Percentiles rank a stretch among this genome's conserved stretches.
Conservation (phyloP, 2,797 vertebrate species). For the Poecilia wingei region DNA sequence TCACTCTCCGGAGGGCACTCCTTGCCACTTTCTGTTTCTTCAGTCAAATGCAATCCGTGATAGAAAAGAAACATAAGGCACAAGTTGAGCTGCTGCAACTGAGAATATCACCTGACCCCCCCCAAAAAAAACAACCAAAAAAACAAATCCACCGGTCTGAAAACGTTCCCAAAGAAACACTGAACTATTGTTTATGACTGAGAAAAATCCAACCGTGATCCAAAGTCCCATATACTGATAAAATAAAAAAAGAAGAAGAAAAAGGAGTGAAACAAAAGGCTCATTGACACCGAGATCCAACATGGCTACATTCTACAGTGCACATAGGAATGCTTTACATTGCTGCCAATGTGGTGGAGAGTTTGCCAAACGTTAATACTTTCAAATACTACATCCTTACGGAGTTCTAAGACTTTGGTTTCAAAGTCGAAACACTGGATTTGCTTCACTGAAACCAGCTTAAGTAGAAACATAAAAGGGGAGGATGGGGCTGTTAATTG, state of each 20-base stretch:
- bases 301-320: slow-evolving; percentile 78
- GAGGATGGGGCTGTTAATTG: slow-evolving; percentile 6
- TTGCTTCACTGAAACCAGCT: slow-evolving; percentile 57
- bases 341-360: slow-evolving; percentile 66
- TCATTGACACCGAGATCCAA: slow-evolving; percentile 61
- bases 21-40: slow-evolving; percentile 59
- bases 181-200: slow-evolving; percentile 64
- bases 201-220: slow-evolving; percentile 55
- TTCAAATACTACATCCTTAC: slow-evolving; percentile 63
- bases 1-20: slow-evolving; percentile 48
- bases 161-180: slow-evolving; percentile 63
- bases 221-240: slow-evolving; percentile 63
- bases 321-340: slow-evolving; percentile 72
- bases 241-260: slow-evolving; percentile 16
- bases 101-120: slow-evolving; percentile 56
- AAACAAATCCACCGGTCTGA: slow-evolving; percentile 49
- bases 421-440: slow-evolving; percentile 76
- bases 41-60: slow-evolving; percentile 77
- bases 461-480: slow-evolving; percentile 55
- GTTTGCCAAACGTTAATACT: slow-evolving; percentile 66
- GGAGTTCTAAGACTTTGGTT: slow-evolving; percentile 79
- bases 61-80: slow-evolving; percentile 86
- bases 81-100: slow-evolving; percentile 78
- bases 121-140: background rate
- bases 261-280: slow-evolving; percentile 65